Conservation (phyloP, 2,797 vertebrate genomes). For the Acanthopagrus latus region DNA sequence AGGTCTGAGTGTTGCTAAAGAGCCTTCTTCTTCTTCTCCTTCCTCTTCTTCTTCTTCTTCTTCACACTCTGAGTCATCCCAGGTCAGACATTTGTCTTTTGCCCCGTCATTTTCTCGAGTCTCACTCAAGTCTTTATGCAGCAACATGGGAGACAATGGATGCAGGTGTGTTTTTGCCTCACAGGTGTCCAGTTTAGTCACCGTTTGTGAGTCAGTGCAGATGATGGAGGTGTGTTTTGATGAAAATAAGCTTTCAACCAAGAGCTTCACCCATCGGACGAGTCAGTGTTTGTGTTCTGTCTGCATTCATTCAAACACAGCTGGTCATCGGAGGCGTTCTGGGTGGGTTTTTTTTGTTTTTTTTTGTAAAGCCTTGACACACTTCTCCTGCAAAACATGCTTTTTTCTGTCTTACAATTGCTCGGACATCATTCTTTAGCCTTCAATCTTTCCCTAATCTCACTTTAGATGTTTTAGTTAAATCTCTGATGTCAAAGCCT, state of each 20-base stretch:
- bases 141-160: background rate
- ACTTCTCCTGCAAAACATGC: background rate
- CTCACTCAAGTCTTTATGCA: background rate
- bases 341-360: no score
- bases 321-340: background rate
- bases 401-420: background rate
- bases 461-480: background rate
- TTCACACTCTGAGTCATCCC: background rate
- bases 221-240: slow-evolving; percentile 20
- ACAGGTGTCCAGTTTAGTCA: slow-evolving; percentile 21
- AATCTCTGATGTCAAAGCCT: background rate
- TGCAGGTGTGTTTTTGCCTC: slow-evolving; percentile 1
- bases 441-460: background rate
- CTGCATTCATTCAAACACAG: slow-evolving; percentile 1
- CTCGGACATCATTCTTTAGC: background rate
- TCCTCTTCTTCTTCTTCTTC: no score
- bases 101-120: background rate
- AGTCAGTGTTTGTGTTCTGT: slow-evolving; percentile 22
- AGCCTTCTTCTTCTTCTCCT: no score
- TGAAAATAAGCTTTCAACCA: slow-evolving; percentile 23
- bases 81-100: background rate
- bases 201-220: background rate
- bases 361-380: background rate
- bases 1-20: background rate
- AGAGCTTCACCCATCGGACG: background rate